phyloP scores from a whole-genome alignment of 92 coral and sea anemone genomes.

The Siderastrea siderea region DNA sequence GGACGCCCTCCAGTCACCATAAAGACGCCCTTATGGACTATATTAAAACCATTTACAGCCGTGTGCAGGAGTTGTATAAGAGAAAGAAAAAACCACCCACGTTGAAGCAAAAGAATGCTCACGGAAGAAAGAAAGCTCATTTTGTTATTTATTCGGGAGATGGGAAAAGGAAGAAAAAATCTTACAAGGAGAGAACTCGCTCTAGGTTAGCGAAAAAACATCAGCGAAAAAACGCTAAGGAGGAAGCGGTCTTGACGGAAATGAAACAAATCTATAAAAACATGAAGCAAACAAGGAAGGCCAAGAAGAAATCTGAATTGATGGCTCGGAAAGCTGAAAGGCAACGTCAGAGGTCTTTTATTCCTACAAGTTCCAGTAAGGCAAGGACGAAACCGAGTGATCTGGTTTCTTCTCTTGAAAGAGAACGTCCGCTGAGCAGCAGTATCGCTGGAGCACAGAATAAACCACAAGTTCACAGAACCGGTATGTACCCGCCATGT shows the following conservation, averaged over 20 bases:
- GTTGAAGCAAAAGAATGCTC: background rate
- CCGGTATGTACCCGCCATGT: constrained; percentile 39
- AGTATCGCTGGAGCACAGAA: background rate
- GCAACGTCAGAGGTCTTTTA: constrained; percentile 19
- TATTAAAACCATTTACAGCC: constrained; percentile 64
- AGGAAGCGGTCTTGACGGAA: constrained; percentile 67
- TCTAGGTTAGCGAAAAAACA: constrained; percentile 9
- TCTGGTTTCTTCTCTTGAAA: background rate
- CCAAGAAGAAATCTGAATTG: constrained; percentile 5
- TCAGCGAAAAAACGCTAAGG: constrained; percentile 38
- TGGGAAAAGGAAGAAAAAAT: background rate
- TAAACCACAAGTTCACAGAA: constrained; percentile 14
- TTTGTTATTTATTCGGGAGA: background rate
- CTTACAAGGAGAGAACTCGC: background rate
- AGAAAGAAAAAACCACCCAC: constrained; percentile 16
- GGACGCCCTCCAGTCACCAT: background rate
- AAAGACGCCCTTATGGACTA: constrained; percentile 51
- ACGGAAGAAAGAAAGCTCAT: background rate
- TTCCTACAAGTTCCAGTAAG: background rate
- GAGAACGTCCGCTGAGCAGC: constrained; percentile 7
- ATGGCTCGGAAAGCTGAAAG: background rate
- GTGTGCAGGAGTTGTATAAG: constrained; percentile 50
- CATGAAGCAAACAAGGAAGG: constrained; percentile 65
- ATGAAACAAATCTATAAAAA: constrained; percentile 79
- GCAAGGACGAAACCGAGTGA: background rate